Evolutionary conservation across 2,888 invertebrate genomes (phyloP).

Genomic region (Pimpla rufipes): DNA sequence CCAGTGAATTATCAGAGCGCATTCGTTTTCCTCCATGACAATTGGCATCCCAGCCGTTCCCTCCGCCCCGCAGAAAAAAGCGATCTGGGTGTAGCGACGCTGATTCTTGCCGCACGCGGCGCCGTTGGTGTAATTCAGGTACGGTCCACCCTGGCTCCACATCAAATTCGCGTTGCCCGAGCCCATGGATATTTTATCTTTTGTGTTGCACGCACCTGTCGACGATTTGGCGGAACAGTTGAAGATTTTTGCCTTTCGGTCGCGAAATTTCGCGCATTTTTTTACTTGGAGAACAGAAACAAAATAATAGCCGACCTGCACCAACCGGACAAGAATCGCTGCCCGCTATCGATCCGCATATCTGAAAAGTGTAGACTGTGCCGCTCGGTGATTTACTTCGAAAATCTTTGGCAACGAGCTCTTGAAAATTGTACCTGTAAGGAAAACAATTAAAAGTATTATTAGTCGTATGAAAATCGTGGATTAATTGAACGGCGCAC

Average conservation of each 20-base stretch:
- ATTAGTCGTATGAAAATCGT: background rate
- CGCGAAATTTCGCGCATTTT: background rate
- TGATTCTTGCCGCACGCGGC: slow-evolving; percentile 73
- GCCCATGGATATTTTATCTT: slow-evolving; percentile 75
- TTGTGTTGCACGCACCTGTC: slow-evolving; percentile 77
- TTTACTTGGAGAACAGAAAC: background rate
- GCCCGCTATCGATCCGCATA: slow-evolving; percentile 74
- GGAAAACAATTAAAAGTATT: slow-evolving; percentile 10
- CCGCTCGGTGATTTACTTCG: slow-evolving; percentile 60
- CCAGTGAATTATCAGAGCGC: slow-evolving; percentile 78
- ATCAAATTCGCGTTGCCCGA: slow-evolving; percentile 77
- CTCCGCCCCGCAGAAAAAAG: slow-evolving; percentile 78
- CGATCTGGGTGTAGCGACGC: slow-evolving; percentile 77
- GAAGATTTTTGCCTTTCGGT: background rate
- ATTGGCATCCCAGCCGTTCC: slow-evolving; percentile 68
- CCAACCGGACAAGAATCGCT: slow-evolving; percentile 70
- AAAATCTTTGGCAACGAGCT: slow-evolving; percentile 74
- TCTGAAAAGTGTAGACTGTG: slow-evolving; percentile 74
- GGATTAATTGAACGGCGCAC: slow-evolving; percentile 9
- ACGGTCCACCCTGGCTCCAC: slow-evolving; percentile 80
- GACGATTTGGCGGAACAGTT: background rate
- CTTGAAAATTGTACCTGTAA: slow-evolving; percentile 77
- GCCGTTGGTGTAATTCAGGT: slow-evolving; percentile 82
- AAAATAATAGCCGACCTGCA: slow-evolving; percentile 71
- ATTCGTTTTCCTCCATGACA: slow-evolving; percentile 75